Evolutionary conservation across 2,888 invertebrate species (phyloP).

Genomic region (Panzeria rudis): DNA sequence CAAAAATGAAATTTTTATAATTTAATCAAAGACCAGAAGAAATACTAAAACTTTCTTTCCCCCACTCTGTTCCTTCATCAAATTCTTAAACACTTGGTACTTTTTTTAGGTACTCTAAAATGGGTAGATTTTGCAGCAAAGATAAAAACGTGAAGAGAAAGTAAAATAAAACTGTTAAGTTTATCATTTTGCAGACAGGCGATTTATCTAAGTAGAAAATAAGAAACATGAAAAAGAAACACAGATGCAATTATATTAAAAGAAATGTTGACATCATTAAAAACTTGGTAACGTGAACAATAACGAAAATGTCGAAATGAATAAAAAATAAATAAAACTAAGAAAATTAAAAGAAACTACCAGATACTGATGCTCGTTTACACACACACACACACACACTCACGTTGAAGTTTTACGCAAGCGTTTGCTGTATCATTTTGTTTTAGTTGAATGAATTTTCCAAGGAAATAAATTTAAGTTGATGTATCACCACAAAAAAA

Average conservation of each 20-base stretch:
- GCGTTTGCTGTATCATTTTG: conserved; percentile 3
- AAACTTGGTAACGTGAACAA: conserved; percentile 49
- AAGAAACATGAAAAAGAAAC: conserved; percentile 9
- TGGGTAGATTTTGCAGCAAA: conserved; percentile 20
- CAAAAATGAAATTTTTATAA: conserved; percentile 61
- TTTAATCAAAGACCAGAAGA: conserved; percentile 48
- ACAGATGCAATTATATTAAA: conserved; percentile 55
- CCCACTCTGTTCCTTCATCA: neutral
- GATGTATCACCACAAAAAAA: conserved; percentile 57
- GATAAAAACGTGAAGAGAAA: conserved; percentile 22
- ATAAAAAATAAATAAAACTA: conserved; percentile 8
- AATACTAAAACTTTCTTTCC: neutral
- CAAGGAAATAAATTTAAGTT: conserved; percentile 65
- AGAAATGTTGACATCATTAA: conserved; percentile 69
- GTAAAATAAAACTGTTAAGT: conserved; percentile 44
- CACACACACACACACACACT: too few relatives aligned
- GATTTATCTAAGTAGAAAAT: conserved; percentile 60
- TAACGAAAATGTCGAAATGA: conserved; percentile 19
- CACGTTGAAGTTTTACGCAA: conserved; percentile 35
- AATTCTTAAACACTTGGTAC: neutral
- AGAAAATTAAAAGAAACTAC: conserved; percentile 31
- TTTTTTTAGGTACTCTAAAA: conserved; percentile 4
- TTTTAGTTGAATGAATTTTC: conserved; percentile 37
- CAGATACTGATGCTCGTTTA: neutral
- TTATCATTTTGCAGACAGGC: conserved; percentile 68